phyloP scores from a whole-genome alignment of 2,888 invertebrate genomes.

The Hydraecia micacea region DNA sequence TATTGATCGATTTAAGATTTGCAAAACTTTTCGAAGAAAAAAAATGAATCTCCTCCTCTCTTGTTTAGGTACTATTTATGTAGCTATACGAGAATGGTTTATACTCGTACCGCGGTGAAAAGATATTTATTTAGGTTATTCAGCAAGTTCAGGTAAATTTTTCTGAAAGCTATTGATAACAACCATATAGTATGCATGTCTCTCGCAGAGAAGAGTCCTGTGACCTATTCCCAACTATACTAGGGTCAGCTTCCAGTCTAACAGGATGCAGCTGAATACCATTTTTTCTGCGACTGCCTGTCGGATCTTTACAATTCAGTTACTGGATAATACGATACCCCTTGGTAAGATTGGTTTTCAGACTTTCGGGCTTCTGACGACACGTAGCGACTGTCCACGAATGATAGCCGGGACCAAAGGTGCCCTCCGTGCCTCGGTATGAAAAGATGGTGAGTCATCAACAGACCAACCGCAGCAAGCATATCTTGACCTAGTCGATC shows the following conservation, averaged over 20 bases:
- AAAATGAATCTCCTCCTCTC: background rate
- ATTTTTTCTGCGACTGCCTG: background rate
- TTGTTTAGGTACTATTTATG: background rate
- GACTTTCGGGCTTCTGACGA: background rate
- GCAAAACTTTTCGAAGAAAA: background rate
- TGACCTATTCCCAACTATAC: background rate
- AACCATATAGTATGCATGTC: background rate
- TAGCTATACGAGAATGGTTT: background rate
- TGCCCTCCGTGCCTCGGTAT: background rate
- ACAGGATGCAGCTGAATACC: background rate
- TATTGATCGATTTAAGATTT: conserved; percentile 1
- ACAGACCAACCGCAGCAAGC: background rate
- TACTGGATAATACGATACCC: background rate
- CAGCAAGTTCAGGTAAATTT: background rate
- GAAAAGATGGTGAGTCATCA: background rate
- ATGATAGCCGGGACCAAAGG: background rate
- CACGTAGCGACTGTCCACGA: background rate
- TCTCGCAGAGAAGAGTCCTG: background rate
- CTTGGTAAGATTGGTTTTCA: background rate
- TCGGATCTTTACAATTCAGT: background rate
- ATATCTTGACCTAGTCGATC: background rate
- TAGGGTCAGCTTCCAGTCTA: background rate
- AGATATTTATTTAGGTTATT: background rate
- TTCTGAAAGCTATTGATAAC: background rate
- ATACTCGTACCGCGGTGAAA: background rate